Evolutionary conservation across 2,113 vertebrate species (phyloP), one percentile per base, ranked within the genome.

Genomic region (Platycercus adscitus): DNA sequence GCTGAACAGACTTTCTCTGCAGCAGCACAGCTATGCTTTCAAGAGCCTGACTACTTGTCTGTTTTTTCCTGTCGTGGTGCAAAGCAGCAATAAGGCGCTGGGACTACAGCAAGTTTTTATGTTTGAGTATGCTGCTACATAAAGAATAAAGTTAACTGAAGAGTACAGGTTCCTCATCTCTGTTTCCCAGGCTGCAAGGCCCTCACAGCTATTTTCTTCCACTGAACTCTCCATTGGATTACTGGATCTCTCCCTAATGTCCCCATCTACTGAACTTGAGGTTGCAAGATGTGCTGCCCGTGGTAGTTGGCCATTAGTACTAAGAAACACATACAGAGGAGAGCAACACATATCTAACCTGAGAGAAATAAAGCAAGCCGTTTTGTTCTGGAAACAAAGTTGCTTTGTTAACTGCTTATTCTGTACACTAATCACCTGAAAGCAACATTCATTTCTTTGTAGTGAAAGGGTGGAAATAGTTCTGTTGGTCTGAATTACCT

Each of bases 61-160:
- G 16, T 66, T 78, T 70, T 29, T 65, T 79, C 49, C n/a, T 33
- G 21, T 29, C 68, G 35, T 3, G 14, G 21, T 24, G 24, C 33
- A 87, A 70, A 76, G 49, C 70, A 78, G 52, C n/a, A 64, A 43
- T 15, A 75, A 75, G 66, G 44, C 9, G 7, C 31, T 43, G 17
- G 14, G n/a, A 60, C n/a, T 56, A 41, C 0, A 2, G 11, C 46
- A 70, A 65, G 28, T 60, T 75, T 76, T 68, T 17, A 76, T 3
- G 3, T 46, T 10, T 0, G 1, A 47, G 26, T 43, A 24, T 17
- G 18, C 15, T 13, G 16, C 25, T 58, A 52, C 14, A 4, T 73
- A n/a, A 58, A 58, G 23, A 65, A 18, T 10, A 41, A 24, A 89
- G 31, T 10, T 26, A 86, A 89, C 18, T 24, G 44, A 64, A 70